Evolutionary conservation across 2,888 invertebrate species (phyloP).

Genomic region (Caenorhabditis sp.): DNA sequence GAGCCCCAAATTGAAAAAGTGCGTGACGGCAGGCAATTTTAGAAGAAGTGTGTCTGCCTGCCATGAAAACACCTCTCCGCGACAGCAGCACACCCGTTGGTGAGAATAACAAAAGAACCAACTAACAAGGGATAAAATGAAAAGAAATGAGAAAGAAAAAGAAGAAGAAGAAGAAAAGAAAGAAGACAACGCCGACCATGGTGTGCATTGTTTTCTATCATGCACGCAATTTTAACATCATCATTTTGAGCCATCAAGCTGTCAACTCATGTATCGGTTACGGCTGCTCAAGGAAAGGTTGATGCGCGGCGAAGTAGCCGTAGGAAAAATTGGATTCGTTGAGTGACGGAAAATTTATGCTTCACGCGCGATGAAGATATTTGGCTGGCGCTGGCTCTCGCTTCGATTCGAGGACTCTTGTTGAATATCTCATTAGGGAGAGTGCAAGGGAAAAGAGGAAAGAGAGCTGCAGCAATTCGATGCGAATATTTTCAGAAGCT

Average conservation of each 20-base stretch:
- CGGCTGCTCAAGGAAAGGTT: slow-evolving; percentile 11
- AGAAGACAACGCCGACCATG: not conserved
- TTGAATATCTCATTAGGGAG: slow-evolving; percentile 61
- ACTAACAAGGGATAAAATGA: not conserved
- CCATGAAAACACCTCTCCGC: slow-evolving; percentile 50
- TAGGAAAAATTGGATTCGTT: slow-evolving; percentile 49
- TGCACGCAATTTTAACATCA: not conserved
- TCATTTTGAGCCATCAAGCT: slow-evolving; percentile 10
- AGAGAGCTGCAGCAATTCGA: not conserved
- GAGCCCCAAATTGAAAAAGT: slow-evolving; percentile 53
- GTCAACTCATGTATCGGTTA: slow-evolving; percentile 42
- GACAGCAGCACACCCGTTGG: not conserved
- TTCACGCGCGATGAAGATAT: slow-evolving; percentile 43
- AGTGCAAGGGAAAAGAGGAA: slow-evolving; percentile 36
- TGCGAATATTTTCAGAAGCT: slow-evolving; percentile 26
- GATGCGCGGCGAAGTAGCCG: slow-evolving; percentile 38
- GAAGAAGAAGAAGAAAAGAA: too few relatives aligned
- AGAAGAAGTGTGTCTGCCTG: slow-evolving; percentile 19
- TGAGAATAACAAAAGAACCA: slow-evolving; percentile 19
- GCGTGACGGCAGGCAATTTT: slow-evolving; percentile 56
- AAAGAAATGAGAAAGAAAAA: not conserved
- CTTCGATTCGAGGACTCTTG: slow-evolving; percentile 52
- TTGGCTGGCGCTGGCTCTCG: slow-evolving; percentile 30
- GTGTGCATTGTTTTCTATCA: not conserved
- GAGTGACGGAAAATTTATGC: slow-evolving; percentile 53